These are phyloP conservation scores for Drosophila paranaensis DNA, from an alignment of 2,888 invertebrate genomes.

Conservation along the genomic window DNA sequence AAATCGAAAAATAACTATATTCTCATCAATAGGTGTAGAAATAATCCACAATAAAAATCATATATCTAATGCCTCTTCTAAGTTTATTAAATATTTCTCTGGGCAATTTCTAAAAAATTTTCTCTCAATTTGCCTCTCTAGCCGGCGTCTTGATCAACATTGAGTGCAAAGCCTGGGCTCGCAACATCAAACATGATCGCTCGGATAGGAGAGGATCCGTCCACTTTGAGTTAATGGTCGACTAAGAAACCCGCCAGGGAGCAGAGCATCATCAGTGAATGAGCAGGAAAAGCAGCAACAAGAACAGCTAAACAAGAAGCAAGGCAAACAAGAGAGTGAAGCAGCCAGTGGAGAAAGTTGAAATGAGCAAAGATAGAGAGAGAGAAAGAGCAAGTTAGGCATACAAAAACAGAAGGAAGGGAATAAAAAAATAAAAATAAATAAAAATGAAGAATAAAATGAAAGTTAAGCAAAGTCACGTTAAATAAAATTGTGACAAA, in stretches of 20 bases:
- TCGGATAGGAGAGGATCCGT: constrained; percentile 95
- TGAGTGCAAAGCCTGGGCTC: constrained; percentile 97
- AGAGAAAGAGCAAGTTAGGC: constrained; percentile 22
- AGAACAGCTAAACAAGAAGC: constrained; percentile 40
- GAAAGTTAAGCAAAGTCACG: constrained; percentile 53
- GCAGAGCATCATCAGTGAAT: constrained; percentile 34
- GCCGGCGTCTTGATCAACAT: constrained; percentile 96
- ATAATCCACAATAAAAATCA: background rate
- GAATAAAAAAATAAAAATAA: constrained; percentile 16
- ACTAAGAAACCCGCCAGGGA: constrained; percentile 86
- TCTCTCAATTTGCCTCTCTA: constrained; percentile 81
- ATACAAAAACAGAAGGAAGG: constrained; percentile 19
- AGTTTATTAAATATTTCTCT: background rate
- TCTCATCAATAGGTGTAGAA: too few species aligned
- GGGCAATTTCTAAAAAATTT: background rate
- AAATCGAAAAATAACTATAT: background rate
- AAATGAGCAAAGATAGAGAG: background rate
- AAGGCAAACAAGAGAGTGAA: constrained; percentile 6
- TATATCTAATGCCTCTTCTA: background rate
- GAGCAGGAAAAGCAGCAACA: constrained; percentile 36
- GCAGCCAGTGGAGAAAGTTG: constrained; percentile 17
- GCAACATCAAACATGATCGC: constrained; percentile 94
- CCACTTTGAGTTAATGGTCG: constrained; percentile 97
- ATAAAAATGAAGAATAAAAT: constrained; percentile 29
- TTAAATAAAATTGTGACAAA: constrained; percentile 47